phyloP scores from a whole-genome alignment of 1,140 invertebrate genomes.

The Drosophila rhopaloa region DNA sequence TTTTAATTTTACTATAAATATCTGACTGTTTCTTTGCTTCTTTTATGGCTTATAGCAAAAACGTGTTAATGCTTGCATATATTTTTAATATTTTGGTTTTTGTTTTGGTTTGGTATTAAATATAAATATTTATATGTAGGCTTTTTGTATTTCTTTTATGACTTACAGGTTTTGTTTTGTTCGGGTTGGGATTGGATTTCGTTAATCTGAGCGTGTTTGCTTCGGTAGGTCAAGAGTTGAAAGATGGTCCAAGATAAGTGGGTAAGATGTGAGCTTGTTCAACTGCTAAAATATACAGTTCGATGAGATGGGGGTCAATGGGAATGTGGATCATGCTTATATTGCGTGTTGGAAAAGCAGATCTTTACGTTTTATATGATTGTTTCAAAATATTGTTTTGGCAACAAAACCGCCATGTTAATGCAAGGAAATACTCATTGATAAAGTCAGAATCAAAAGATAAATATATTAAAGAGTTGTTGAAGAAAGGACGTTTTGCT shows the following conservation, averaged over 20 bases:
- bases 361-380: neutral
- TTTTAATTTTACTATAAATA: constrained; percentile 16
- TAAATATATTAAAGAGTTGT: neutral
- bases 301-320: constrained; percentile 9
- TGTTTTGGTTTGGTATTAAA: constrained; percentile 24
- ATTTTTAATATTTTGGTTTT: constrained; percentile 32
- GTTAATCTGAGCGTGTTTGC: constrained; percentile 6
- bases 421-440: no score
- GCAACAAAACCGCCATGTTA: no score
- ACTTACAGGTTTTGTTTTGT: constrained; percentile 32
- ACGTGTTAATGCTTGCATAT: constrained; percentile 43
- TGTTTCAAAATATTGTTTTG: no score
- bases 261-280: neutral
- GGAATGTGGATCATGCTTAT: neutral
- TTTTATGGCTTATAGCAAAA: constrained; percentile 49
- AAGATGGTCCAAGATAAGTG: constrained; percentile 5
- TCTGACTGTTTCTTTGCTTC: neutral
- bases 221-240: constrained; percentile 32
- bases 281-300: constrained; percentile 15
- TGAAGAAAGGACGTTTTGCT: neutral
- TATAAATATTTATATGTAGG: constrained; percentile 44
- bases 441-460: neutral
- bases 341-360: neutral
- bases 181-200: constrained; percentile 10
- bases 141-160: constrained; percentile 11